phyloP scores from a whole-genome alignment of 2,797 vertebrate genomes.

The Parauchenoglanis punctatus region DNA sequence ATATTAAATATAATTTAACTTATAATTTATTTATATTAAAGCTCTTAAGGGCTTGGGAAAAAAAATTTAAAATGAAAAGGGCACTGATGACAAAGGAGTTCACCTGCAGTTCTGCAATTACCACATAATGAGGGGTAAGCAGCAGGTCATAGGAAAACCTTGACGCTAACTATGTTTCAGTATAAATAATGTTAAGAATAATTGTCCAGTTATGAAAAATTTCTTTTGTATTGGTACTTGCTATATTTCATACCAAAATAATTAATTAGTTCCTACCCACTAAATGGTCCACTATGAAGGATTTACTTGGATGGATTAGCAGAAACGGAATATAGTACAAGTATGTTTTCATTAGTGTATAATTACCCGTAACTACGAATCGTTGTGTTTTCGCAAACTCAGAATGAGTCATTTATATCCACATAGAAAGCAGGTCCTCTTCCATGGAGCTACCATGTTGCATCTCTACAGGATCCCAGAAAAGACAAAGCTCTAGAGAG shows the following conservation, averaged over 20 bases:
- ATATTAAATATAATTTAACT: background rate
- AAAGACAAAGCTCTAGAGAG: no score
- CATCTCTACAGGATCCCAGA: no score
- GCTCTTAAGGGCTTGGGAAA: background rate
- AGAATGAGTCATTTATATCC: no score
- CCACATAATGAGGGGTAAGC: background rate
- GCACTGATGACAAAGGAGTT: background rate
- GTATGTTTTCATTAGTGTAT: no score
- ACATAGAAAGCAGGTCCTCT: no score
- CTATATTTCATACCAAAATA: background rate
- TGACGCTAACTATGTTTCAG: background rate
- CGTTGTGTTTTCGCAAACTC: no score
- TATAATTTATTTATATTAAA: background rate
- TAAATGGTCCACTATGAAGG: background rate
- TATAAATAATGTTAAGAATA: background rate
- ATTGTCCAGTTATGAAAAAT: background rate
- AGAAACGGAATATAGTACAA: no score
- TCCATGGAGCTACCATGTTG: no score
- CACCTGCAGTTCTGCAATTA: slow-evolving; percentile 1
- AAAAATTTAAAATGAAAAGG: background rate
- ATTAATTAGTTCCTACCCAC: background rate
- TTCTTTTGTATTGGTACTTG: background rate
- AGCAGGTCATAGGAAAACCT: background rate
- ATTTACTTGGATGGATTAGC: no score
- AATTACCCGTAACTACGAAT: no score